Conservation (phyloP, 1,140 invertebrate genomes). For the Ylistrum balloti region DNA sequence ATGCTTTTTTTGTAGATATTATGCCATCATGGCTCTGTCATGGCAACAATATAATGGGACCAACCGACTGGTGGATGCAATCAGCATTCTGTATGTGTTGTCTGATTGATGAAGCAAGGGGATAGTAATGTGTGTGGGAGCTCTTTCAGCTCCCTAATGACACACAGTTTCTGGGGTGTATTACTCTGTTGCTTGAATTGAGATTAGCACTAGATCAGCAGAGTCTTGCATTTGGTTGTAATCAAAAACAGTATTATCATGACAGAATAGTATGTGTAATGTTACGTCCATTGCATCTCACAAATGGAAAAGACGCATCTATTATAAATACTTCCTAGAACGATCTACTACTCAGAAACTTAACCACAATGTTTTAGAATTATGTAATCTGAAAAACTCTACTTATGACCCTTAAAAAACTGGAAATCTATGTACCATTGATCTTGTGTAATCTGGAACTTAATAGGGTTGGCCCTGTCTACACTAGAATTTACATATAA, state of each 20-base stretch:
- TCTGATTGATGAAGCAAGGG: constrained; percentile 38
- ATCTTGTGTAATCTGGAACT: no score
- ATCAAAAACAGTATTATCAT: neutral
- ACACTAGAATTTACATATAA: no score
- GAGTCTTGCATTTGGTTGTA: neutral
- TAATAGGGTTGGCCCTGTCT: no score
- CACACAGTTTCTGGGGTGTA: neutral
- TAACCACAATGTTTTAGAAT: no score
- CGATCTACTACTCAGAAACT: neutral
- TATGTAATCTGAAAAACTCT: no score
- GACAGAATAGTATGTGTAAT: constrained; percentile 6
- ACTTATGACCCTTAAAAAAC: no score
- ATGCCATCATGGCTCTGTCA: constrained; percentile 22
- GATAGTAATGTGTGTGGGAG: neutral
- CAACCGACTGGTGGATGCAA: neutral
- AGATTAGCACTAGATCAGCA: constrained; percentile 22
- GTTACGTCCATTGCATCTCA: neutral
- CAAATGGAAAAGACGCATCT: neutral
- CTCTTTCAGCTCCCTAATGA: neutral
- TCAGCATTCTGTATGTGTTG: neutral
- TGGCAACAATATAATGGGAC: constrained; percentile 18
- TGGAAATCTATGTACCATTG: no score
- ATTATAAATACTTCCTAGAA: neutral
- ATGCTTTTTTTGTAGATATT: neutral
- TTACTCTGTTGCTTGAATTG: neutral